Conservation (phyloP, 2,888 invertebrate genomes). For the Hipparchia semele region DNA sequence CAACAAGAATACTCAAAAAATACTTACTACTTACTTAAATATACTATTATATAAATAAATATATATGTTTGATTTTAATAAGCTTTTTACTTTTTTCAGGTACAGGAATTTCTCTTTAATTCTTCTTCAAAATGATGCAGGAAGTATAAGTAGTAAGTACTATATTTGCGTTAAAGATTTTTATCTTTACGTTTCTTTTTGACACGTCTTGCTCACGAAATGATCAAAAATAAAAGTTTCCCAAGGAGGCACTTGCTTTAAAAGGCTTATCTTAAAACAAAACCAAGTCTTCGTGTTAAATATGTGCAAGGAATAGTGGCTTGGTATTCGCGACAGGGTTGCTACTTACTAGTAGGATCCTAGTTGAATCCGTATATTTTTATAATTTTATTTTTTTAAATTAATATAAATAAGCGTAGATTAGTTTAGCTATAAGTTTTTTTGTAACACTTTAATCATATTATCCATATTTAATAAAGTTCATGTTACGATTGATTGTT, state of each 20-base stretch:
- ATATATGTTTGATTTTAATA: not conserved
- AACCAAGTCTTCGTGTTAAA: conserved; percentile 17
- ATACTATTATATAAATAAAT: no score
- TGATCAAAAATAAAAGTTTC: conserved; percentile 1
- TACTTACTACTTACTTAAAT: no score
- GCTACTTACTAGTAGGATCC: not conserved
- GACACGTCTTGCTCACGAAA: not conserved
- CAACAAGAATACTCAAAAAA: no score
- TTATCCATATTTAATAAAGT: no score
- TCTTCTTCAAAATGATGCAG: not conserved
- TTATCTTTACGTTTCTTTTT: not conserved
- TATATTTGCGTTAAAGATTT: not conserved
- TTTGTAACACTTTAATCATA: no score
- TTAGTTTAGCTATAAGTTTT: no score
- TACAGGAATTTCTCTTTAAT: not conserved
- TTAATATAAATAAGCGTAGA: no score
- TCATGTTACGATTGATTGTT: no score
- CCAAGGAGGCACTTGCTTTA: conserved; percentile 8
- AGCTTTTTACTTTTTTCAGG: not conserved
- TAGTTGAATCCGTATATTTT: not conserved
- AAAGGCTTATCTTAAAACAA: conserved; percentile 23
- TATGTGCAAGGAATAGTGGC: conserved; percentile 22
- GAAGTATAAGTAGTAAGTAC: not conserved
- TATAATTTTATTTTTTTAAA: no score
- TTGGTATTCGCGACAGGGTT: conserved; percentile 6